Percentiles rank a stretch among this genome's conserved stretches.
Conservation (phyloP, 1,140 invertebrate genomes). For the Tribolium madens region DNA sequence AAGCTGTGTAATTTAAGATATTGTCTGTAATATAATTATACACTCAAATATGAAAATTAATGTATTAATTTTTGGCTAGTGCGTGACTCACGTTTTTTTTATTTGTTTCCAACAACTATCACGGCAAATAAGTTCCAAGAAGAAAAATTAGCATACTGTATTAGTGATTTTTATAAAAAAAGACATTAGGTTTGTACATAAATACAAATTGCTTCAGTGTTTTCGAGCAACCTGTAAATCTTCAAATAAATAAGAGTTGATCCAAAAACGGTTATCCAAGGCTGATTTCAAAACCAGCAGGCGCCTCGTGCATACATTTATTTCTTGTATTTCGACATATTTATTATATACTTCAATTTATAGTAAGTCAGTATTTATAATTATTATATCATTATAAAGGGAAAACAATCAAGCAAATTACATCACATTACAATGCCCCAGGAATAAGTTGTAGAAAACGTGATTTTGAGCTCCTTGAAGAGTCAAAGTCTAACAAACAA, state of each 20-base stretch:
- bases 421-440: conserved; percentile 5
- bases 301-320: conserved; percentile 41
- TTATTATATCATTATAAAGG: conserved; percentile 36
- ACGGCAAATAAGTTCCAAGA: neutral
- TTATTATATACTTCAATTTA: conserved; percentile 34
- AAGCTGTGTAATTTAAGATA: conserved; percentile 5
- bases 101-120: conserved; percentile 6
- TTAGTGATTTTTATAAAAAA: too few species aligned
- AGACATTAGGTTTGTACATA: too few species aligned
- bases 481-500: neutral
- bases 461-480: conserved; percentile 1
- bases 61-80: conserved; percentile 27
- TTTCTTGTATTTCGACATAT: conserved; percentile 29
- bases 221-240: conserved; percentile 1
- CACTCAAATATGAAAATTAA: conserved; percentile 14
- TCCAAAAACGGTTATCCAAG: conserved; percentile 39
- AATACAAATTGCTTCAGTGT: neutral
- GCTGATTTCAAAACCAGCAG: conserved; percentile 40
- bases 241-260: conserved; percentile 19
- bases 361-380: conserved; percentile 25
- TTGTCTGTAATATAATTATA: neutral
- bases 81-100: conserved; percentile 23
- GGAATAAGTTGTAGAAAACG: conserved; percentile 12
- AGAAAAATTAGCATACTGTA: neutral
- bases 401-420: conserved; percentile 4